Evolutionary conservation across 2,888 invertebrate species (phyloP), one percentile per base, ranked within the genome.

Genomic region (Anoncus sp.): DNA sequence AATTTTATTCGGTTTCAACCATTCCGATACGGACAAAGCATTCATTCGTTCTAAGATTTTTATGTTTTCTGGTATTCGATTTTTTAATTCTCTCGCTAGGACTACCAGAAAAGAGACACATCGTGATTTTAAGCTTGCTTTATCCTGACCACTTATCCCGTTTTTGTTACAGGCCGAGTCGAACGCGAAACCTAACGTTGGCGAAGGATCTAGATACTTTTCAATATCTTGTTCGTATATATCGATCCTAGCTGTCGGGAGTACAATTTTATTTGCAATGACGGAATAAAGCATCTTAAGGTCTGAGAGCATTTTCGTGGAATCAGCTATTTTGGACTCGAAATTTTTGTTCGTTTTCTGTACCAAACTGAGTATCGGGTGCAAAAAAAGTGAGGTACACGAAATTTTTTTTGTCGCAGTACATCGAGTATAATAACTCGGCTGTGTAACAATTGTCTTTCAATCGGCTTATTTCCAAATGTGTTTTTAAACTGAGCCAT

Each of bases 401-500:
- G 22, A 80, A 81, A 79, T 88, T 86, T 35, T 12, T 53, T 4
- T 83, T 77, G 77, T 87, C 85, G n/a, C 43, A 43, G 62, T 86
- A 85, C 81, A 88, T 85, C 12, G 69, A n/a, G 57, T 85, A 81
- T 16, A 87, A 71, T 14, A 82, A 60, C 74, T 87, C 80, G 14
- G 87, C 86, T 7, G 83, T 82, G 70, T 85, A 87, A 80, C 87
- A 87, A 53, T 82, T 86, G 60, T 87, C 85, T 35, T 31, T 31
- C 3, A 31, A 31, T 31, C 69, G 67, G 14, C 22, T 43, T n/a
- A 72, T 16, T 5, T 43, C 35, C 66, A 83, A 83, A 79, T 85
- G 80, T 35, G 85, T 81, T 81, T 88, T 86, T 57, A 88, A 77
- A 63, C 86, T 86, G 10, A 79, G 5, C 87, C 86, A 88, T 66